Evolutionary conservation across 2,888 invertebrate genomes (phyloP).

Genomic region (Branchipolynoe longqiensis): DNA sequence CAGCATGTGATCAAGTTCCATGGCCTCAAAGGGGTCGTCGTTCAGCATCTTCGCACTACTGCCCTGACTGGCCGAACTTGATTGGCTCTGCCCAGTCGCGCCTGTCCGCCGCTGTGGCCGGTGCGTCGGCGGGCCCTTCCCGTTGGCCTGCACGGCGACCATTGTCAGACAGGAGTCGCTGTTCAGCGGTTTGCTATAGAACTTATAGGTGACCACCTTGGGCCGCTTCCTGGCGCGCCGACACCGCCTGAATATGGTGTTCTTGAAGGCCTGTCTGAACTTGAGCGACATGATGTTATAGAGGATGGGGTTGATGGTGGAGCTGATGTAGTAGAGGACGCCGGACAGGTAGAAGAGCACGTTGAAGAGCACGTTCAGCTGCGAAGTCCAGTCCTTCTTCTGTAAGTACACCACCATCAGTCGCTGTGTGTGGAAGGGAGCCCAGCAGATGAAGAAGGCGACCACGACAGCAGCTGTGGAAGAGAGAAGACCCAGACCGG

Average conservation of each 20-base stretch:
- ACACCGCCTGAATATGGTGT: slow-evolving; percentile 74
- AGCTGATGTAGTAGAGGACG: slow-evolving; percentile 94
- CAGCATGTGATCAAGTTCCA: slow-evolving; percentile 57
- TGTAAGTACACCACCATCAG: slow-evolving; percentile 87
- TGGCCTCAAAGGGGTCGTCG: slow-evolving; percentile 49
- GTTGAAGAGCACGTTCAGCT: slow-evolving; percentile 85
- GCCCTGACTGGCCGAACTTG: slow-evolving; percentile 58
- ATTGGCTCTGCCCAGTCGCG: slow-evolving; percentile 35
- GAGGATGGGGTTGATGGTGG: slow-evolving; percentile 94
- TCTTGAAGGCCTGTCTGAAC: slow-evolving; percentile 95
- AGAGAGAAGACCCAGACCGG: slow-evolving; percentile 62
- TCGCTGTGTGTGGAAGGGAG: slow-evolving; percentile 79
- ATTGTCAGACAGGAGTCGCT: background rate
- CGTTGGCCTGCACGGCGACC: slow-evolving; percentile 21
- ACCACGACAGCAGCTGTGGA: slow-evolving; percentile 80
- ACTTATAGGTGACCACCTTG: slow-evolving; percentile 32
- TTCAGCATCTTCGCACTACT: slow-evolving; percentile 53
- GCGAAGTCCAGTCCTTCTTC: slow-evolving; percentile 69
- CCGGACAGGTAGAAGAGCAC: slow-evolving; percentile 92
- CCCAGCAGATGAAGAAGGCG: slow-evolving; percentile 80
- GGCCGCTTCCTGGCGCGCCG: slow-evolving; percentile 40
- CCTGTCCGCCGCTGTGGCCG: background rate
- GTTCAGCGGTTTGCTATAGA: slow-evolving; percentile 42
- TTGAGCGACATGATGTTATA: slow-evolving; percentile 97
- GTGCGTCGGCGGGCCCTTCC: background rate